These are phyloP conservation scores for Clavelina lepadiformis DNA, from an alignment of 23 tunicate species.

Conservation along the genomic window DNA sequence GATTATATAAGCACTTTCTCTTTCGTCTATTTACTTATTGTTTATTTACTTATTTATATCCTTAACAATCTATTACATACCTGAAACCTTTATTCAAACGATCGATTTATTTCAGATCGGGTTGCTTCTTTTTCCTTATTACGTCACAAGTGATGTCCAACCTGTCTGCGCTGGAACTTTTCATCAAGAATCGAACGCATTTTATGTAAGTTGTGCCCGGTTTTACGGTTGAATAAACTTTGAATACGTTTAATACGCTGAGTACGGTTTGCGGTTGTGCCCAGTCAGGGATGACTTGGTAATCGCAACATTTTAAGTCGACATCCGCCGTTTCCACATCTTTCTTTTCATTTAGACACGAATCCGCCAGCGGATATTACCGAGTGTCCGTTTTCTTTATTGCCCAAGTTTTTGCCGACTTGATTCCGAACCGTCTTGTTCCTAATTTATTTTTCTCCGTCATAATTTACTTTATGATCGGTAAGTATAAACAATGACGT, in stretches of 20 bases:
- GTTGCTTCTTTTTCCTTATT: conserved; percentile 81
- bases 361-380: conserved; percentile 73
- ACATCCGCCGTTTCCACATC: too few relatives aligned
- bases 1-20: too few relatives aligned
- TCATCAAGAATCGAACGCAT: conserved; percentile 70
- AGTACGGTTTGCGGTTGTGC: neutral
- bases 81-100: neutral
- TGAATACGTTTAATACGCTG: neutral
- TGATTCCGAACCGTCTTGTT: conserved; percentile 64
- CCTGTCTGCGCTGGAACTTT: conserved; percentile 73
- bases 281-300: neutral
- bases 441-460: conserved; percentile 47
- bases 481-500: conserved; percentile 26
- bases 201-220: conserved; percentile 69
- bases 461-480: conserved; percentile 77
- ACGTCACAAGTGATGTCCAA: conserved; percentile 89
- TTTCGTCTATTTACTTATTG: too few relatives aligned
- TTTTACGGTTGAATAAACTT: too few relatives aligned
- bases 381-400: conserved; percentile 68
- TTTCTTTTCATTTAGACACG: conserved; percentile 46
- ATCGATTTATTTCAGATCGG: conserved; percentile 47
- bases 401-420: conserved; percentile 64
- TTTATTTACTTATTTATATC: too few relatives aligned
- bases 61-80: neutral
- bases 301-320: too few relatives aligned